These are phyloP conservation scores for Dicyrtomina minuta DNA, from an alignment of 2,888 invertebrate genomes.

Conservation along the genomic window DNA sequence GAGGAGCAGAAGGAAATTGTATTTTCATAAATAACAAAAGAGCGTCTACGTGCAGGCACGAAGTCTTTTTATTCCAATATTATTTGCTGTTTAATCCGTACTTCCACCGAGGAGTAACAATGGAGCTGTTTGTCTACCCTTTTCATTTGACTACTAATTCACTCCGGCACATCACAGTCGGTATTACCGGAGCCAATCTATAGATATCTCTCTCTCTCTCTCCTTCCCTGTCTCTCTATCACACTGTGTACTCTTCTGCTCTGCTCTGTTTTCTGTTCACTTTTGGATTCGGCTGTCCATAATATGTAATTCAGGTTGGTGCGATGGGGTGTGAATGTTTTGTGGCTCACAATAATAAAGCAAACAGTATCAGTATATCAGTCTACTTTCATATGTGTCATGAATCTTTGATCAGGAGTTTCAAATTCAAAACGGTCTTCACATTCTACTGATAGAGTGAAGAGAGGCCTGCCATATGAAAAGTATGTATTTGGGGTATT, in stretches of 20 bases:
- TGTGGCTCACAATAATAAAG: no score
- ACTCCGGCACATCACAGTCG: no score
- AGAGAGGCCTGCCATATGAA: no score
- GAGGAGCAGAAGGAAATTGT: slow-evolving; percentile 37
- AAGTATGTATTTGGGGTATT: no score
- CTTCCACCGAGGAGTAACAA: slow-evolving; percentile 38
- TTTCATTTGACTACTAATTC: slow-evolving; percentile 16
- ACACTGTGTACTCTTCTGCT: background rate
- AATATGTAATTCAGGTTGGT: no score
- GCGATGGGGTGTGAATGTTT: no score
- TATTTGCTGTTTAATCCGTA: slow-evolving; percentile 42
- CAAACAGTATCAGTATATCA: no score
- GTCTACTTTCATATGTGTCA: slow-evolving; percentile 8
- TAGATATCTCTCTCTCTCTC: background rate
- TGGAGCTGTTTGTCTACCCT: slow-evolving; percentile 31
- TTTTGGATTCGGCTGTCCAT: no score
- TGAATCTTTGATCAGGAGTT: slow-evolving; percentile 8
- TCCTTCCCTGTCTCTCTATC: background rate
- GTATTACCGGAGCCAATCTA: background rate
- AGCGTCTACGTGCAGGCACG: slow-evolving; percentile 36
- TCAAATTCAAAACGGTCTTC: no score
- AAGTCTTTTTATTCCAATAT: slow-evolving; percentile 37
- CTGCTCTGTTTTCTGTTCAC: background rate
- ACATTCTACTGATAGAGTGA: background rate
- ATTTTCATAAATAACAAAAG: slow-evolving; percentile 47